A percentile compares a stretch with the other conserved stretches of the same genome.
These are phyloP conservation scores for Cydia fagiglandana DNA, from an alignment of 1,140 invertebrate species.

Conservation along the genomic window DNA sequence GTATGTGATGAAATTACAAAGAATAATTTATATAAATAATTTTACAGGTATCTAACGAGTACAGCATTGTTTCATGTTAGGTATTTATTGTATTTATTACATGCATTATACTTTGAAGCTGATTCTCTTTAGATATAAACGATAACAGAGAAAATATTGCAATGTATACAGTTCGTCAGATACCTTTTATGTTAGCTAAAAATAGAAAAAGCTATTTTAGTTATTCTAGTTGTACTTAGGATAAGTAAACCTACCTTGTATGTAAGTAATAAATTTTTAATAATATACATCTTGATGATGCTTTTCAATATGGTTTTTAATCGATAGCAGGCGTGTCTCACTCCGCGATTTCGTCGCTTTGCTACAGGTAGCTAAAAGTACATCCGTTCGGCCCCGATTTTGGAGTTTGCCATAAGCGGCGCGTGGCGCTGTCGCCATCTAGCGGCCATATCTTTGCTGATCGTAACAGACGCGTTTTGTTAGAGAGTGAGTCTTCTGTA, in stretches of 20 bases:
- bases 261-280: conserved; percentile 77
- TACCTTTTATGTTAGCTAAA: conserved; percentile 66
- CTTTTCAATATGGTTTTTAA: conserved; percentile 14
- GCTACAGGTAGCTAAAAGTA: too few species aligned
- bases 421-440: too few species aligned
- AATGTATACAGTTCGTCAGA: conserved; percentile 41
- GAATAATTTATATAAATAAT: conserved; percentile 59
- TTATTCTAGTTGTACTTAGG: conserved; percentile 64
- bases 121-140: conserved; percentile 56
- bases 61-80: conserved; percentile 63
- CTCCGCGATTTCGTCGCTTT: too few species aligned
- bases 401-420: too few species aligned
- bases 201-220: conserved; percentile 65
- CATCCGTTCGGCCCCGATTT: too few species aligned
- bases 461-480: too few species aligned
- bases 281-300: conserved; percentile 54
- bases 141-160: conserved; percentile 55
- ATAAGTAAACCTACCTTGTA: conserved; percentile 73
- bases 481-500: too few species aligned
- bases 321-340: too few species aligned
- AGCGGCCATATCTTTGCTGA: too few species aligned
- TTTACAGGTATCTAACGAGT: conserved; percentile 54
- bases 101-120: conserved; percentile 61
- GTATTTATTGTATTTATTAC: conserved; percentile 78
- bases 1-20: conserved; percentile 69